Percentiles rank a stretch among this genome's conserved stretches.
phyloP scores from a whole-genome alignment of 1,140 invertebrate genomes.

The Atopsyche davidsoni region DNA sequence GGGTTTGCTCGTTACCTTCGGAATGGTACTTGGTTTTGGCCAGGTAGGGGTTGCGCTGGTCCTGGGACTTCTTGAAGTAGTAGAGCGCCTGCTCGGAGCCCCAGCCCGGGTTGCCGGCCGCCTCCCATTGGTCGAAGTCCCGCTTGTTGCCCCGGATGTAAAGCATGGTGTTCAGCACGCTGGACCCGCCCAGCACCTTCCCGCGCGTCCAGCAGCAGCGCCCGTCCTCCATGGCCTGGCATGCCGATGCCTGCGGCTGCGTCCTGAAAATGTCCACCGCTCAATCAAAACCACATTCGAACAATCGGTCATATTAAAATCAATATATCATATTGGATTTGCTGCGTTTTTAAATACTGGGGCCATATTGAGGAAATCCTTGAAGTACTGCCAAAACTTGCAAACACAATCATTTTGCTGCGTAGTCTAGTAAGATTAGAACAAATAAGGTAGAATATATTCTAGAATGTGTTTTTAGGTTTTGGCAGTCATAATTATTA shows the following conservation, averaged over 20 bases:
- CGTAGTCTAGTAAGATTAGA: too few species aligned
- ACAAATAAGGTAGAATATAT: too few species aligned
- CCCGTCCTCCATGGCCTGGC: constrained; percentile 74
- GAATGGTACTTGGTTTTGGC: constrained; percentile 65
- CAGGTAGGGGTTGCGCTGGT: constrained; percentile 76
- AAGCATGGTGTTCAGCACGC: constrained; percentile 83
- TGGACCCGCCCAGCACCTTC: constrained; percentile 81
- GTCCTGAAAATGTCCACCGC: constrained; percentile 56
- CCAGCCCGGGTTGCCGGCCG: constrained; percentile 84
- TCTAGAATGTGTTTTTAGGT: too few species aligned
- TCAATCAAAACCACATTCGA: too few species aligned
- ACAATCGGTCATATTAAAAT: too few species aligned
- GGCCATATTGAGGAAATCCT: neutral
- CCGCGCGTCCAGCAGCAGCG: constrained; percentile 80
- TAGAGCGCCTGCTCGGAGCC: constrained; percentile 78
- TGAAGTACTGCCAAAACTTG: too few species aligned
- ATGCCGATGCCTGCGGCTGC: constrained; percentile 76
- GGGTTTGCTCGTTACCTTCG: constrained; percentile 52
- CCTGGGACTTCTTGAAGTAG: constrained; percentile 83
- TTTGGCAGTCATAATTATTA: too few species aligned
- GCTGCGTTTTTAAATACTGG: neutral
- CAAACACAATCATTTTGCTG: too few species aligned
- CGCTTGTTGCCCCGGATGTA: constrained; percentile 85
- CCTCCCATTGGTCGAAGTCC: constrained; percentile 88
- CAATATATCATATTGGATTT: too few species aligned